These are phyloP conservation scores for Nymphalis polychloros DNA, from an alignment of 2,888 invertebrate genomes.

Conservation along the genomic window DNA sequence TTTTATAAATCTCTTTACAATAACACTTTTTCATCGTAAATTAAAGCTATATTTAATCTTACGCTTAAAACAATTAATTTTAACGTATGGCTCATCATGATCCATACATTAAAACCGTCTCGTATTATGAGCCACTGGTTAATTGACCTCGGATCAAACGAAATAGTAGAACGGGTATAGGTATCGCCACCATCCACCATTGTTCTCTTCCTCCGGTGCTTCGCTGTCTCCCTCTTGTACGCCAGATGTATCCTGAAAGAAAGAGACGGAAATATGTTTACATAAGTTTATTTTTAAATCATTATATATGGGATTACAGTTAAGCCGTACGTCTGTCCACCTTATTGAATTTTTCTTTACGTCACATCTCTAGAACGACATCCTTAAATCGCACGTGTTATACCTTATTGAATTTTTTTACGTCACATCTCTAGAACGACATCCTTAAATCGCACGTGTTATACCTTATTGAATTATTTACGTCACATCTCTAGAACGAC, in stretches of 20 bases:
- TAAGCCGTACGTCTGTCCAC: too few relatives aligned
- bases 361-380: too few relatives aligned
- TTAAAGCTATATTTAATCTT: too few relatives aligned
- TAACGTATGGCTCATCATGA: constrained; percentile 38
- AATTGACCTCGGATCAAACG: constrained; percentile 39
- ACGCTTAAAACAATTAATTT: background rate
- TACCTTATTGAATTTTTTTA: too few relatives aligned
- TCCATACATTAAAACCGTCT: background rate
- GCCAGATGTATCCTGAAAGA: constrained; percentile 31
- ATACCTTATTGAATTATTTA: too few relatives aligned
- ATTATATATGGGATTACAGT: background rate
- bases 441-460: too few relatives aligned
- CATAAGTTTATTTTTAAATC: background rate
- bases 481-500: too few relatives aligned
- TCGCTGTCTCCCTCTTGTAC: constrained; percentile 45
- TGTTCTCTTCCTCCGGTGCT: constrained; percentile 43
- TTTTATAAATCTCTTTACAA: too few relatives aligned
- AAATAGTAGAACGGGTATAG: constrained; percentile 83
- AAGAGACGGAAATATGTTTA: constrained; percentile 13
- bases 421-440: too few relatives aligned
- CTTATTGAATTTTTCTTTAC: too few relatives aligned
- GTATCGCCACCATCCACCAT: constrained; percentile 79
- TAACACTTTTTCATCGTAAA: too few relatives aligned
- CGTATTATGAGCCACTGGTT: background rate
- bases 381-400: too few relatives aligned